Evolutionary conservation across 2,113 vertebrate genomes (phyloP).

Genomic region (Dromaius novaehollandiae): DNA sequence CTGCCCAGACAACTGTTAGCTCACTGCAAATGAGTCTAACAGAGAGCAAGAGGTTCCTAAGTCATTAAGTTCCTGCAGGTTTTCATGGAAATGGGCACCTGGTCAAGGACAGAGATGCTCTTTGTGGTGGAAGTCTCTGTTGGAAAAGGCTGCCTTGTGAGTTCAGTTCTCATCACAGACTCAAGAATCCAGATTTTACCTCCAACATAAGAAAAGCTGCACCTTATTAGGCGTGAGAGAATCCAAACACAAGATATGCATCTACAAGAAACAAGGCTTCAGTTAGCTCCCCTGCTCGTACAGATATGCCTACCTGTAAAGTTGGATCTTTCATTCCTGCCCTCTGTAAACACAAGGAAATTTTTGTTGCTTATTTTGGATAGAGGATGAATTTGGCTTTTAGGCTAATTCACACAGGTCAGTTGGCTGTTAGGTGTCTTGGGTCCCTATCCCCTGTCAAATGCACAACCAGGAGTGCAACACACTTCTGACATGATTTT

Average conservation of each 20-base stretch:
- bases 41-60: neutral
- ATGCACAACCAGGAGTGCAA: neutral
- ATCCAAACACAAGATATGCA: neutral
- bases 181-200: neutral
- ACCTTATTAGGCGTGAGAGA: neutral
- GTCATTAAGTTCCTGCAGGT: neutral
- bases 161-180: neutral
- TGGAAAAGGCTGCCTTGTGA: neutral
- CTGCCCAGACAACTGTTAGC: neutral
- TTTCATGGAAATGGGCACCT: neutral
- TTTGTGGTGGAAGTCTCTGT: neutral
- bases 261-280: neutral
- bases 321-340: neutral
- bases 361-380: neutral
- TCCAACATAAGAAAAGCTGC: neutral
- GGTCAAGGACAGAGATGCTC: neutral
- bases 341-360: neutral
- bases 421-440: neutral
- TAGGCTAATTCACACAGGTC: neutral
- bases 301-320: neutral
- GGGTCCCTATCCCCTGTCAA: neutral
- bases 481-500: neutral
- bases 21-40: neutral
- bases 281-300: neutral
- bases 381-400: neutral